Evolutionary conservation across 2,113 vertebrate genomes (phyloP).

Genomic region (Hucho hucho): DNA sequence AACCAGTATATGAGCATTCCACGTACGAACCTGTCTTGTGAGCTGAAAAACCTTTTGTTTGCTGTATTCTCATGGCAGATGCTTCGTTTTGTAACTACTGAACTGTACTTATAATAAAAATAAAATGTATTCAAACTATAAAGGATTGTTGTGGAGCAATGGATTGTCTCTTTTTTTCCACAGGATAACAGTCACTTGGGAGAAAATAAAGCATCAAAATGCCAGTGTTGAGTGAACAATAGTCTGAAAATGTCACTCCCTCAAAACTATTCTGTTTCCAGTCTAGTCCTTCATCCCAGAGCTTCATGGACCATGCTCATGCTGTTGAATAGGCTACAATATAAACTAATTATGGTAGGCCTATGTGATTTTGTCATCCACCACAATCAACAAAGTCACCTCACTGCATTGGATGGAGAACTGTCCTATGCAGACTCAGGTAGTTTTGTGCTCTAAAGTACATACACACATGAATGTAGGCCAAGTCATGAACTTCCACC

Average conservation of each 20-base stretch:
- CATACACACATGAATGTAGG: background rate
- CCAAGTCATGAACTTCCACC: too few relatives aligned
- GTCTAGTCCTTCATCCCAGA: slow-evolving; percentile 23
- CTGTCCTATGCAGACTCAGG: background rate
- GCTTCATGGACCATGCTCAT: slow-evolving; percentile 31
- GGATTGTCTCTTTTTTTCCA: slow-evolving; percentile 39
- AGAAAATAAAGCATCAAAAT: slow-evolving; percentile 9
- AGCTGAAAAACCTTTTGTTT: slow-evolving; percentile 77
- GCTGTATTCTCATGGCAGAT: slow-evolving; percentile 83
- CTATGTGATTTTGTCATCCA: background rate
- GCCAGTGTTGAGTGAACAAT: slow-evolving; percentile 25
- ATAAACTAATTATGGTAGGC: too few relatives aligned
- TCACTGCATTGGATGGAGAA: slow-evolving; percentile 15
- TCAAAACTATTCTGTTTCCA: slow-evolving; percentile 31
- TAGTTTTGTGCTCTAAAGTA: background rate
- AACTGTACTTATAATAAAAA: slow-evolving; percentile 88
- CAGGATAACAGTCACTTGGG: slow-evolving; percentile 1
- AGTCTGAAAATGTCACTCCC: slow-evolving; percentile 23
- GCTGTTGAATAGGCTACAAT: slow-evolving; percentile 28
- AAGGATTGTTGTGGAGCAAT: slow-evolving; percentile 42
- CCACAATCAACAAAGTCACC: slow-evolving; percentile 29
- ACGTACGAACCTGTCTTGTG: slow-evolving; percentile 78
- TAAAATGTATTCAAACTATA: slow-evolving; percentile 84
- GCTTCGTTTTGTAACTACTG: slow-evolving; percentile 87
- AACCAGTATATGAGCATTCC: slow-evolving; percentile 77